Evolutionary conservation across 1,140 invertebrate species (phyloP).

Genomic region (Drosophila subpulchrella): DNA sequence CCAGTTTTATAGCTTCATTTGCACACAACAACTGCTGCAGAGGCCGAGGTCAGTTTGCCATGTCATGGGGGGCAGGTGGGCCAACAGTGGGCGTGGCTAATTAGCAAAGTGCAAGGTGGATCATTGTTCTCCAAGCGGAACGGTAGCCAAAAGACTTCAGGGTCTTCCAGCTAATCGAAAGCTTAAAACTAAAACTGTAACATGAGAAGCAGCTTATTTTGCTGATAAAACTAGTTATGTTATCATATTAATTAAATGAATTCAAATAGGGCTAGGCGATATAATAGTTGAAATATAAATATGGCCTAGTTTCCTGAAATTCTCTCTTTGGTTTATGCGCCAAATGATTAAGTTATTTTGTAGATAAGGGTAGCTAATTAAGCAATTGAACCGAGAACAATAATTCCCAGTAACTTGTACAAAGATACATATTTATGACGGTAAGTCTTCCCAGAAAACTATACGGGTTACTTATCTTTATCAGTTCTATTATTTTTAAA

Average conservation of each 20-base stretch:
- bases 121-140: conserved; percentile 18
- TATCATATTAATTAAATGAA: neutral
- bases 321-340: neutral
- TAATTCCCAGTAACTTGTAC: too few species aligned
- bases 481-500: too few species aligned
- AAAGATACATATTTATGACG: too few species aligned
- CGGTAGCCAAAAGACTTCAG: conserved; percentile 15
- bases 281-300: too few species aligned
- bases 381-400: neutral
- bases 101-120: conserved; percentile 21
- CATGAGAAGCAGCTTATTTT: too few species aligned
- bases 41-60: conserved; percentile 35
- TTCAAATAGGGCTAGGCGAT: too few species aligned
- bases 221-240: neutral
- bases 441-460: too few species aligned
- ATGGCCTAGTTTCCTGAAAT: too few species aligned
- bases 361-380: neutral
- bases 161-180: neutral
- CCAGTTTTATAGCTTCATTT: conserved; percentile 78
- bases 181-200: neutral
- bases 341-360: neutral
- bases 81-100: conserved; percentile 21
- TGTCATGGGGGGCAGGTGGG: neutral
- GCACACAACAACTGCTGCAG: conserved; percentile 38
- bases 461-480: too few species aligned